Conservation (phyloP, 2,888 invertebrate species). For the Pristionchus japonicus region DNA sequence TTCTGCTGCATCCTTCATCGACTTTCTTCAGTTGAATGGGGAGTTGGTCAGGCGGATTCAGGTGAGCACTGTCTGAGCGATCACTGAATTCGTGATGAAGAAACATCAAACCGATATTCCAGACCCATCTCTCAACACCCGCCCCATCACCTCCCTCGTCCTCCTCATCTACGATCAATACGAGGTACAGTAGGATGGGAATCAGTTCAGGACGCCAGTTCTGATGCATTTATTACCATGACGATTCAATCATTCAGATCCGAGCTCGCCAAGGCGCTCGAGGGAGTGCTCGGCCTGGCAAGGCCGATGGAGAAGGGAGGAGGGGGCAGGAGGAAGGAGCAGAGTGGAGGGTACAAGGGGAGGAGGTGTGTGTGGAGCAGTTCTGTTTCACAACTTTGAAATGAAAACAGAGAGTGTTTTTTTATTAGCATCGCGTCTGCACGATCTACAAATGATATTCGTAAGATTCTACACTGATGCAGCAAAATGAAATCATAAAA, state of each 20-base stretch:
- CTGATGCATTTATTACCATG: too few relatives aligned
- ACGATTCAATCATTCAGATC: neutral
- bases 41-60: conserved; percentile 67
- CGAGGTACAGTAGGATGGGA: neutral
- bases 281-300: neutral
- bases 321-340: too few relatives aligned
- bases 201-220: too few relatives aligned
- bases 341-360: conserved; percentile 40
- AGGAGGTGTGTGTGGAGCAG: too few relatives aligned
- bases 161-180: conserved; percentile 12
- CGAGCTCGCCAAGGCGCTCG: conserved; percentile 26
- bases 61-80: too few relatives aligned
- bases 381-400: too few relatives aligned
- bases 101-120: neutral
- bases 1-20: conserved; percentile 84
- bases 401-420: too few relatives aligned
- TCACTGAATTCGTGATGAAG: too few relatives aligned
- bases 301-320: neutral
- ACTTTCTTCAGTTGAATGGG: conserved; percentile 80
- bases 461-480: too few relatives aligned
- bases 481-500: too few relatives aligned
- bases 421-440: too few relatives aligned
- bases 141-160: neutral
- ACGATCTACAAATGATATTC: too few relatives aligned
- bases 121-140: neutral